Base-by-base conservation (phyloP, 2,113 vertebrate genomes). In the Indicator indicator region DNA sequence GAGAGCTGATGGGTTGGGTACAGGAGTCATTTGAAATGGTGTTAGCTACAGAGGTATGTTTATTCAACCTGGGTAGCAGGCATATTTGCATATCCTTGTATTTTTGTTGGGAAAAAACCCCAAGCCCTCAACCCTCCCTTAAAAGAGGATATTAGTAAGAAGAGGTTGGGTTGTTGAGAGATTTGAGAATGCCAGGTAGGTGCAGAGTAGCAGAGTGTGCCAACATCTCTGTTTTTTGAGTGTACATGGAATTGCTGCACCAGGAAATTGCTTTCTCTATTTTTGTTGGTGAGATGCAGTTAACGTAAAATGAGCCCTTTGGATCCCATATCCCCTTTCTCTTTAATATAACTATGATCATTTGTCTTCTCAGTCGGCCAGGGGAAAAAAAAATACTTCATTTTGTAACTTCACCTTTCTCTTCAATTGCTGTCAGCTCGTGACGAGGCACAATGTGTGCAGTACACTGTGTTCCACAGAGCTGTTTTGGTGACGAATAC, bases 401-500 rank as follows among this genome's bases (percentile, higher is more conserved):
- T 94, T 90, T 89, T 94, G 64, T 91, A 80, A 82, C 87, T 94
- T 94, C 86, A 94, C 91, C 85, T 94, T 92, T 91, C 83, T 19
- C 78, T 90, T 94, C 48, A 9, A 2, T 81, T 78, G 81, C 89
- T 92, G 86, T 91, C 88, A 52, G 86, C 44, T 79, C 19, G 15
- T 95, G 91, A 92, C 77, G 18, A 70, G 90, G 94, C 92, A 95
- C 89, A 83, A 62, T 74, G 59, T 89, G 90, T 97, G 77, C 96
- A 44, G 83, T 62, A 95, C 88, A 4, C 58, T 20, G 24, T 93
- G 91, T 88, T 96, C 96, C 81, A n/a, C 69, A 33, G 91, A 78
- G 82, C 92, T 93, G 94, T 83, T 97, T 80, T 59, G 89, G 87
- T 91, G 91, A 89, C 20, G 9, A 92, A 44, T 46, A 38, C 28